These are phyloP conservation scores for Hofmannophila pseudospretella DNA, from an alignment of 2,888 invertebrate species.

Conservation along the genomic window DNA sequence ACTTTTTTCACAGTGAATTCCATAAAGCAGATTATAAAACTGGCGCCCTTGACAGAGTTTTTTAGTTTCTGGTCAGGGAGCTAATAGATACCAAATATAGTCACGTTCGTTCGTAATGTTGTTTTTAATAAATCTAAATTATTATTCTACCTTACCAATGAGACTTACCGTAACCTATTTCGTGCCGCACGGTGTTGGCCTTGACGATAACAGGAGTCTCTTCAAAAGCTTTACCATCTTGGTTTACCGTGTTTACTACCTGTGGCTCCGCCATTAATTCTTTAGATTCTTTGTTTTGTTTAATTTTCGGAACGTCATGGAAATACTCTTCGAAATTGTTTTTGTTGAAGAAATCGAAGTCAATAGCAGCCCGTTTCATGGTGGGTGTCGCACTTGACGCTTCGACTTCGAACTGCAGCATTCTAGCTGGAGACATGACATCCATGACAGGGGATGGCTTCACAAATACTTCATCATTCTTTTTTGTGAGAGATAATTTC, in stretches of 20 bases:
- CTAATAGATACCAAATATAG: no score
- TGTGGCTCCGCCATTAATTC: slow-evolving; percentile 2
- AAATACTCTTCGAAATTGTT: slow-evolving; percentile 56
- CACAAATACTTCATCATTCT: slow-evolving; percentile 51
- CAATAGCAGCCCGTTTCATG: slow-evolving; percentile 63
- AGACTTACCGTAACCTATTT: slow-evolving; percentile 67
- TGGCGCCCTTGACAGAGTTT: no score
- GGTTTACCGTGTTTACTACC: no score
- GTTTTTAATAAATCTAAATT: no score
- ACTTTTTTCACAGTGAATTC: no score
- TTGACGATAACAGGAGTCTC: slow-evolving; percentile 60
- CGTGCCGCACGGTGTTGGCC: slow-evolving; percentile 58
- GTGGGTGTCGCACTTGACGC: slow-evolving; percentile 58
- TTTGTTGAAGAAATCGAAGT: slow-evolving; percentile 64
- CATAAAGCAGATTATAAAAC: no score
- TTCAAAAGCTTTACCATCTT: slow-evolving; percentile 30
- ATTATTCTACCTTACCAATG: background rate
- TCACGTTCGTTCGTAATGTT: no score
- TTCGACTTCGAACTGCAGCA: slow-evolving; percentile 65
- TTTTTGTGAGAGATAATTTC: slow-evolving; percentile 49
- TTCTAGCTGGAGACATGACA: slow-evolving; percentile 65
- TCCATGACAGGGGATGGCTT: slow-evolving; percentile 60
- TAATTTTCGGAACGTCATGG: slow-evolving; percentile 30
- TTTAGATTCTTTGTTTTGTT: slow-evolving; percentile 15
- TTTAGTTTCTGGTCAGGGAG: no score